Base-by-base conservation (phyloP, 1,140 invertebrate genomes). In the Bombus pyrosoma region DNA sequence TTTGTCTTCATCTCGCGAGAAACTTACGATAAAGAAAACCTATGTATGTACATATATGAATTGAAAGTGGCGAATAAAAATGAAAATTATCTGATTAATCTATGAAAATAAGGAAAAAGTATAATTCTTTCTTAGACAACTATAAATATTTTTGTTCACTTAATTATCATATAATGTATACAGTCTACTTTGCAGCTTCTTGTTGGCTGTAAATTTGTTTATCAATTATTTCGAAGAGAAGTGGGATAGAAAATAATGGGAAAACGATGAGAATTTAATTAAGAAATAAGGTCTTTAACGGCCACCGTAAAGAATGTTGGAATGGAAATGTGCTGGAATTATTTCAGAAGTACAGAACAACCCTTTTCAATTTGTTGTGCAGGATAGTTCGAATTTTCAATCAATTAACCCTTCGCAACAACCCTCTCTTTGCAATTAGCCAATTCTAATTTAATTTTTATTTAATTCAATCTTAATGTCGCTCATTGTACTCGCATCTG, bases 11-110 rank as follows among this genome's bases (percentile, higher is more conserved):
- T 37, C 53, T 34, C 32, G n/a, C 25, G 32, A 13, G 13, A 69
- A 47, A 1, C 22, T 57, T 57, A 34, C 78, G 66, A 62, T 39
- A 77, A 64, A 53, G 47, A 22, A 66, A 81, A 72, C 68, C 73
- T 75, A 53, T 47, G 1, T 81, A 81, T 80, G 69, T 80, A 69
- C 64, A 80, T 53, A 2, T n/a, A 3, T 34, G 6, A 0, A 41
- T 34, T 39, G 12, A 28, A 39, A 72, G 3, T 4, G 41, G 12
- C 0, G 10, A 18, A 79, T 18, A 64, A 8, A 25, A 68, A 68
- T 37, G 41, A 13, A 41, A 15, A 12, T 25, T 25, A 6, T 43
- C 22, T 2, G 41, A 66, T 66, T 25, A 6, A 25, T 18, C 12
- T 32, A 22, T 22, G 6, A 32, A 68, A n/a, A 34, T 22, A 57